These are phyloP conservation scores for Octopus sinensis DNA, from an alignment of 1,140 invertebrate genomes.

Conservation along the genomic window DNA sequence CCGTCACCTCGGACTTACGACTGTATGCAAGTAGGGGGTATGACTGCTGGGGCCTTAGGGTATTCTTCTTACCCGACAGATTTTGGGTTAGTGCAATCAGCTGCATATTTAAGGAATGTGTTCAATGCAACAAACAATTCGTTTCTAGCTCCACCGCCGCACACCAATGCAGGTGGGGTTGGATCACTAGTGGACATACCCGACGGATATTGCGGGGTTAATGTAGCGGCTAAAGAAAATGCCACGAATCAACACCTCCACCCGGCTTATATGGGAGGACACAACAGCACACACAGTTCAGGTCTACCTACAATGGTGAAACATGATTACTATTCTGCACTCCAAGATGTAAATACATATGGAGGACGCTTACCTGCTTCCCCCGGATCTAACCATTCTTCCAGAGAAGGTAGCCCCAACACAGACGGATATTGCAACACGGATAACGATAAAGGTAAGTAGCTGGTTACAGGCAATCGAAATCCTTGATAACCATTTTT, in stretches of 20 bases:
- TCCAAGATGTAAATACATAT: constrained; percentile 3
- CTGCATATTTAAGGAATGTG: neutral
- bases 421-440: neutral
- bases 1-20: neutral
- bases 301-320: neutral
- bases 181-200: neutral
- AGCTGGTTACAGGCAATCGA: too few species aligned
- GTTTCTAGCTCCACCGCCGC: neutral
- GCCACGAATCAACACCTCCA: neutral
- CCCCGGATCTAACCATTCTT: neutral
- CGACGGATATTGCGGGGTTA: neutral
- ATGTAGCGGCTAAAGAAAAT: neutral
- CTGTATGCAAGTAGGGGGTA: neutral
- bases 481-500: too few species aligned
- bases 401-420: neutral
- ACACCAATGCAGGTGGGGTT: neutral
- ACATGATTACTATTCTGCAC: constrained; percentile 1
- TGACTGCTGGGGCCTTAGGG: constrained; percentile 21
- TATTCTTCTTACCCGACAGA: constrained; percentile 38
- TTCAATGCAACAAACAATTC: neutral
- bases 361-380: constrained; percentile 6
- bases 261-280: neutral
- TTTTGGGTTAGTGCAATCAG: constrained; percentile 36
- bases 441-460: neutral
- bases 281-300: neutral